Percentiles rank a stretch among this genome's conserved stretches.
These are phyloP conservation scores for Andricus grossulariae DNA, from an alignment of 1,140 invertebrate species.

Conservation along the genomic window DNA sequence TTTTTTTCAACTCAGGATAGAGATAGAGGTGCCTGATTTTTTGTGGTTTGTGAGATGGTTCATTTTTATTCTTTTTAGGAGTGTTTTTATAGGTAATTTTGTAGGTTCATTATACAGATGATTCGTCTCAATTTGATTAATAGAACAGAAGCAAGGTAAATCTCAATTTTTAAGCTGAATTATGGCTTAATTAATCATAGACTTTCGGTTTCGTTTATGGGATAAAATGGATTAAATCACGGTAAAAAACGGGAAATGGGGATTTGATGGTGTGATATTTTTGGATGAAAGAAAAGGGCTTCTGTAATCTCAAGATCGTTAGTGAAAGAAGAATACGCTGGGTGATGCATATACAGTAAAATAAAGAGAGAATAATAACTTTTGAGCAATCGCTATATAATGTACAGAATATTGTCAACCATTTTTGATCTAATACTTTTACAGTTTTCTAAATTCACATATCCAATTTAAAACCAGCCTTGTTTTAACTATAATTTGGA, in stretches of 20 bases:
- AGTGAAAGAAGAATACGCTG: no score
- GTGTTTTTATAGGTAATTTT: background rate
- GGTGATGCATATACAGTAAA: no score
- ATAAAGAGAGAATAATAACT: no score
- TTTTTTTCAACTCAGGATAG: no score
- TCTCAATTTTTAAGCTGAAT: background rate
- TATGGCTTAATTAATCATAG: slow-evolving; percentile 2
- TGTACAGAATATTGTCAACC: no score
- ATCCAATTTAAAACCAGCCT: no score
- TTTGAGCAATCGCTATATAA: no score
- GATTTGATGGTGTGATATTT: background rate
- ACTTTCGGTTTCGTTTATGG: background rate
- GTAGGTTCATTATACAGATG: background rate
- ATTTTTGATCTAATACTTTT: no score
- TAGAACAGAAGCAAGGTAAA: background rate
- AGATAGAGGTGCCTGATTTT: background rate
- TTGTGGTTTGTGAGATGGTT: background rate
- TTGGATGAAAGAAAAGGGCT: no score
- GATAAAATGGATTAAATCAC: background rate
- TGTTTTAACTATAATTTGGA: no score
- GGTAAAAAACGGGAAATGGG: background rate
- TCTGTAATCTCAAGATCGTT: no score
- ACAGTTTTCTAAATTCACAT: no score
- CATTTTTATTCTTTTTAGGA: background rate
- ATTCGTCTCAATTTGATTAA: background rate